Percentiles rank a stretch among this genome's conserved stretches.
phyloP scores from a whole-genome alignment of 2,113 vertebrate genomes.

The Taxidea taxus region DNA sequence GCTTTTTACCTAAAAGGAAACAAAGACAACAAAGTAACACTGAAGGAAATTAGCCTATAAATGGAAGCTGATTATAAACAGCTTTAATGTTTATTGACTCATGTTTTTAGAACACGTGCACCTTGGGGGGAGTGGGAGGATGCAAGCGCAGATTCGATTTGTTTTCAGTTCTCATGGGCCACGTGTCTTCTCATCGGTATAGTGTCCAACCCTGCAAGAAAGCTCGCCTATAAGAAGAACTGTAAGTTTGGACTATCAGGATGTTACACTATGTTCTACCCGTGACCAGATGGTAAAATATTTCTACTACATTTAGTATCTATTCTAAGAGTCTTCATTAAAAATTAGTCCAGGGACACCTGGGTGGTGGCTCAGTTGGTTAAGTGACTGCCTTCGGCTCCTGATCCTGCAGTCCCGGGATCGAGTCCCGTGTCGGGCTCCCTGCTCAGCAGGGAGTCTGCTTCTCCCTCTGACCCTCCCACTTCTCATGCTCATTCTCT shows the following conservation, averaged over 20 bases:
- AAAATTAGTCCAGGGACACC: not conserved
- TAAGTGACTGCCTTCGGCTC: too few species aligned
- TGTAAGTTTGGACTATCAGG: not conserved
- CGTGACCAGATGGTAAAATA: not conserved
- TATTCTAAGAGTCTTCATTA: not conserved
- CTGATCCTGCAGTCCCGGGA: too few species aligned
- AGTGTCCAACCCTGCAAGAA: not conserved
- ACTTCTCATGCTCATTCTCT: too few species aligned
- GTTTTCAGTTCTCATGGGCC: not conserved
- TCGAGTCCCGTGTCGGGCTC: too few species aligned
- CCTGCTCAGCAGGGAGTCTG: too few species aligned
- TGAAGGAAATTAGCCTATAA: not conserved
- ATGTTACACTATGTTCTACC: not conserved
- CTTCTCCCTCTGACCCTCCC: too few species aligned
- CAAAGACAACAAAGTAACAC: not conserved
- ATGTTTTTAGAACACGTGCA: not conserved
- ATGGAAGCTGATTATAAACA: slow-evolving; percentile 26
- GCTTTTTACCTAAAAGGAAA: slow-evolving; percentile 22
- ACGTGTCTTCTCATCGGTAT: not conserved
- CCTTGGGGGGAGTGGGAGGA: not conserved
- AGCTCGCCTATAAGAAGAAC: not conserved
- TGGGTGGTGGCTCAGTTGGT: too few species aligned
- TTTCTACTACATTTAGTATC: not conserved
- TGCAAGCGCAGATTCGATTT: not conserved
- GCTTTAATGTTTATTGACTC: not conserved